Percentiles rank a stretch among this genome's conserved stretches.
Evolutionary conservation across 2,113 vertebrate genomes (phyloP).

Genomic region (Parotia lawesii): DNA sequence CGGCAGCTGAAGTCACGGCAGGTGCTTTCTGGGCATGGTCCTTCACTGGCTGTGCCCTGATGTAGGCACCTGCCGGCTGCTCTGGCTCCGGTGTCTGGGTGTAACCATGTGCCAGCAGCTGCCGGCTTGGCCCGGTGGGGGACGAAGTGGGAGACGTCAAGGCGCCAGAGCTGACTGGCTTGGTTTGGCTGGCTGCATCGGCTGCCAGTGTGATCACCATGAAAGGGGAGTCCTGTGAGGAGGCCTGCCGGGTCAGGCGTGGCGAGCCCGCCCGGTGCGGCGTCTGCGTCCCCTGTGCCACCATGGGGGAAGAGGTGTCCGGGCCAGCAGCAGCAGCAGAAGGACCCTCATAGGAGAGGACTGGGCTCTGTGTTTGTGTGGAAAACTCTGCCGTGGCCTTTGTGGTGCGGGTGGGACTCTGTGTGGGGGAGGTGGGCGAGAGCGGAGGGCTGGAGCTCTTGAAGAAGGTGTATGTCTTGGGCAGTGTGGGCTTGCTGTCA

Average conservation of each 20-base stretch:
- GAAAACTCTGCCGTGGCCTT: constrained; percentile 87
- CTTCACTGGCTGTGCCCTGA: constrained; percentile 63
- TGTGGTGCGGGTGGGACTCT: constrained; percentile 78
- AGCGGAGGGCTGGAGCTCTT: constrained; percentile 85
- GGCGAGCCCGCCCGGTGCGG: constrained; percentile 78
- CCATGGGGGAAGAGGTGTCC: constrained; percentile 67
- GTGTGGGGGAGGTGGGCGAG: constrained; percentile 86
- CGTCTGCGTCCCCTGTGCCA: constrained; percentile 83
- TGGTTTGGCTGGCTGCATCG: constrained; percentile 81
- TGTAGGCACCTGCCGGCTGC: constrained; percentile 68
- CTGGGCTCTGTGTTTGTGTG: constrained; percentile 83
- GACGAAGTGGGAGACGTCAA: constrained; percentile 87
- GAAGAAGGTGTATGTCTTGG: constrained; percentile 84
- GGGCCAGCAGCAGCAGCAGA: constrained; percentile 16
- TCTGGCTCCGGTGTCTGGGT: constrained; percentile 72
- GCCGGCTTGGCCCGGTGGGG: constrained; percentile 79
- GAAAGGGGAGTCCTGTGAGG: constrained; percentile 86
- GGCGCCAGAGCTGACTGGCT: constrained; percentile 81
- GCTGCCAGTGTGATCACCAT: constrained; percentile 88
- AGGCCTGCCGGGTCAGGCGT: constrained; percentile 83
- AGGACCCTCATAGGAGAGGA: constrained; percentile 66
- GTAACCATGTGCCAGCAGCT: constrained; percentile 78
- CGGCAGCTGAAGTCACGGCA: constrained; percentile 64
- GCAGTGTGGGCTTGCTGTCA: constrained; percentile 68
- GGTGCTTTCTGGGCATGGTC: constrained; percentile 71